phyloP scores from a whole-genome alignment of 1,140 invertebrate species.

The Pteromalus puparum region DNA sequence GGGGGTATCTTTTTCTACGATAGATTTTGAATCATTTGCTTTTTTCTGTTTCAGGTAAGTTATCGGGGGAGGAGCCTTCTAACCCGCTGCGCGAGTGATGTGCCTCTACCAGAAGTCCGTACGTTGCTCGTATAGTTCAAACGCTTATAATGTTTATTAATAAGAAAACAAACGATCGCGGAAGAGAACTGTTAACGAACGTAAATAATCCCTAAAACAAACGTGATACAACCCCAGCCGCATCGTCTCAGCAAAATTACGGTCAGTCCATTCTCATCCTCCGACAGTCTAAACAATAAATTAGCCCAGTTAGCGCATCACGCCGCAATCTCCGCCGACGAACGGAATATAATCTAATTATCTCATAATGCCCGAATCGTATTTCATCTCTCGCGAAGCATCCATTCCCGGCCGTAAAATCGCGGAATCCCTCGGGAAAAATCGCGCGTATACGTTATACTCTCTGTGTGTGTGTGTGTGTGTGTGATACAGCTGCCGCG shows the following conservation, averaged over 20 bases:
- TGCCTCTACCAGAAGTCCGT: too few relatives aligned
- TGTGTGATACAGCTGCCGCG: too few relatives aligned
- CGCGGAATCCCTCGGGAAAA: not conserved
- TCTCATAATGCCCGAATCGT: constrained; percentile 2
- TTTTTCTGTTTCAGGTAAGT: constrained; percentile 30
- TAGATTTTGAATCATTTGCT: not conserved
- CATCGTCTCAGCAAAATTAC: not conserved
- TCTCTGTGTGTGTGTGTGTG: not conserved
- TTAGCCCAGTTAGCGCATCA: not conserved
- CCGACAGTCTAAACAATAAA: constrained; percentile 6
- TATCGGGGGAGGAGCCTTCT: too few relatives aligned
- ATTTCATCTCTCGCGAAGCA: not conserved
- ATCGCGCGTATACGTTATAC: not conserved
- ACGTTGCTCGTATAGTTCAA: too few relatives aligned
- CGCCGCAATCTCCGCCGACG: not conserved
- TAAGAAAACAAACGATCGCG: not conserved
- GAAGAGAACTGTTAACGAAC: too few relatives aligned
- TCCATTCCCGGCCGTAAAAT: not conserved
- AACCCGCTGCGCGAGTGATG: not conserved
- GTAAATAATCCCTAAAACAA: not conserved
- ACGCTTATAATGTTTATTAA: not conserved
- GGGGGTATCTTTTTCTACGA: too few relatives aligned
- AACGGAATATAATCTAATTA: constrained; percentile 33
- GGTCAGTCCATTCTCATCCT: not conserved
- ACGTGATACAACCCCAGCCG: too few relatives aligned